phyloP scores from a whole-genome alignment of 2,113 vertebrate genomes.

The Spizaetus ornatus region DNA sequence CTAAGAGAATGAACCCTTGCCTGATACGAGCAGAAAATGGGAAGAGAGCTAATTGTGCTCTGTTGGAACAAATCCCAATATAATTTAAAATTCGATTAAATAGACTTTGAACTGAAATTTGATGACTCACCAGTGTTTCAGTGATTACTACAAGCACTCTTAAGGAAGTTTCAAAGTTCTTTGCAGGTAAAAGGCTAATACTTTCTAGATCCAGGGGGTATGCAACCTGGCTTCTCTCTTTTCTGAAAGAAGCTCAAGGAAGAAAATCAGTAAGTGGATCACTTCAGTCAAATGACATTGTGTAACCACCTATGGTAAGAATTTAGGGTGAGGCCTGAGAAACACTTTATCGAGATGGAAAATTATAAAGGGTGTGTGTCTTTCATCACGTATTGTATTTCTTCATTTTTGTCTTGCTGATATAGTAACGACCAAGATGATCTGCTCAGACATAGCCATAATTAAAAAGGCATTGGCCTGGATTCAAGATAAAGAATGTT shows the following conservation, averaged over 20 bases:
- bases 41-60: neutral
- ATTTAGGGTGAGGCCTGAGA: slow-evolving; percentile 59
- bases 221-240: neutral
- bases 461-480: slow-evolving; percentile 15
- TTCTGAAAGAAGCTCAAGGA: neutral
- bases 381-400: neutral
- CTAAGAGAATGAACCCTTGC: neutral
- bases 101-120: neutral
- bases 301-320: neutral
- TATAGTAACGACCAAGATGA: slow-evolving; percentile 12
- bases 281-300: neutral
- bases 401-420: slow-evolving; percentile 36
- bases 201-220: neutral
- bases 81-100: neutral
- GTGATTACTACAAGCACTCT: neutral
- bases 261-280: slow-evolving; percentile 9
- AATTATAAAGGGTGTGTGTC: slow-evolving; percentile 23
- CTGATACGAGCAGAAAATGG: neutral
- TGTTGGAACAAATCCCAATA: neutral
- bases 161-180: neutral
- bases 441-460: slow-evolving; percentile 7
- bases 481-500: neutral
- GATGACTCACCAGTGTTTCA: neutral
- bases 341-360: neutral
- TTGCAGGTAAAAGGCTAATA: neutral